A percentile compares a stretch with the other conserved stretches of the same genome.
These are phyloP conservation scores for Imbricaverruca yamaguchii DNA, from an alignment of 2,888 invertebrate genomes.

Conservation along the genomic window DNA sequence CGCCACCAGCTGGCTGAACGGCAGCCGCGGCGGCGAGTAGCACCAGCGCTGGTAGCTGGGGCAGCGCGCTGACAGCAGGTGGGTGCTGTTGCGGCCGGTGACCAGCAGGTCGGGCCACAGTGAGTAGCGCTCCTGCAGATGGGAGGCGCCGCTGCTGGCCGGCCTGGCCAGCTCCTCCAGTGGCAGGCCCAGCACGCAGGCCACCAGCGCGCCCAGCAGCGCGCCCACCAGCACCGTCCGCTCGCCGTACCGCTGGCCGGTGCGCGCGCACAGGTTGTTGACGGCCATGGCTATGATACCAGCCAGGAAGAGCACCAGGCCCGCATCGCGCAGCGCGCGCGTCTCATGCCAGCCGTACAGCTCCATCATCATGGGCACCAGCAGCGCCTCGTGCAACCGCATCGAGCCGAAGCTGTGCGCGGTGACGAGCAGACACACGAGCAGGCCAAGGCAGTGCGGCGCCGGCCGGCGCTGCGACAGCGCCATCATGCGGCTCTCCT, in stretches of 20 bases:
- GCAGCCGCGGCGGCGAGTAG: conserved; percentile 12
- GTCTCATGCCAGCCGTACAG: conserved; percentile 15
- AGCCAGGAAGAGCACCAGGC: not conserved
- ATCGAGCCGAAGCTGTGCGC: conserved; percentile 14
- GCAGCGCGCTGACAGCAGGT: not conserved
- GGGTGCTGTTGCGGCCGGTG: no score
- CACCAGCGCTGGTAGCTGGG: conserved; percentile 4
- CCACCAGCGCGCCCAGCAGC: not conserved
- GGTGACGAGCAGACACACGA: not conserved
- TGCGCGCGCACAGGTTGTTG: not conserved
- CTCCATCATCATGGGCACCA: conserved; percentile 19
- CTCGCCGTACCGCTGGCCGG: not conserved
- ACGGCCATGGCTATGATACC: not conserved
- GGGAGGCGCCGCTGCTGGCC: no score
- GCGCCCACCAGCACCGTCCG: not conserved
- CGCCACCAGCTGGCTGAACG: conserved; percentile 11
- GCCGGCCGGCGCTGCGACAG: not conserved
- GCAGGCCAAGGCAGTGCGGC: not conserved
- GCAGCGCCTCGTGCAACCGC: conserved; percentile 8
- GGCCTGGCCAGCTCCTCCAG: not conserved
- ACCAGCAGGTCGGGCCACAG: conserved; percentile 5
- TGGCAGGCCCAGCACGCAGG: not conserved
- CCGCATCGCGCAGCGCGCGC: conserved; percentile 11
- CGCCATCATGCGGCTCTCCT: conserved; percentile 4
- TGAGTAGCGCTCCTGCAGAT: not conserved